A percentile compares a stretch with the other conserved stretches of the same genome.
Evolutionary conservation across 2,797 vertebrate genomes (phyloP).

Genomic region (Podargus strigoides): DNA sequence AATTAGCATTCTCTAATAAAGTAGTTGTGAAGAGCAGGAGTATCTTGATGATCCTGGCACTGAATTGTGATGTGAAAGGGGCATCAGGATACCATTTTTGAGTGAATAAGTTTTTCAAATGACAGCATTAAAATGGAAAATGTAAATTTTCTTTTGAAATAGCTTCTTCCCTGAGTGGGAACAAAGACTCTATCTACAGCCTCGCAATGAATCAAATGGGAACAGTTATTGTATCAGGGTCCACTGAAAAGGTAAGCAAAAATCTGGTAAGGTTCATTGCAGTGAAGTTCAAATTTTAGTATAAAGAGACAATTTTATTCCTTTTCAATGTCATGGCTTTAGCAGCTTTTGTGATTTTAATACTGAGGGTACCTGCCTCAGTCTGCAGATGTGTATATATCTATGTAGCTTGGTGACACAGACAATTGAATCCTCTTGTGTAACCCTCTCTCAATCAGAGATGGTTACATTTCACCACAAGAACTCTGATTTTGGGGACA

Average conservation of each 20-base stretch:
- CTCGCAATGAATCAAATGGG: slow-evolving; percentile 99
- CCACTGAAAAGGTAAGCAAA: slow-evolving; percentile 91
- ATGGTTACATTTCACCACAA: background rate
- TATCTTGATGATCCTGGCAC: background rate
- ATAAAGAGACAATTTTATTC: background rate
- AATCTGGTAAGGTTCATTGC: background rate
- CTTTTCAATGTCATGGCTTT: background rate
- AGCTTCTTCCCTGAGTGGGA: slow-evolving; percentile 98
- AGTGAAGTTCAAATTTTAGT: background rate
- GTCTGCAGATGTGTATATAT: background rate
- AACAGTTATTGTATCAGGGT: slow-evolving; percentile 97
- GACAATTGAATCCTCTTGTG: background rate
- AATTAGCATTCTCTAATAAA: background rate
- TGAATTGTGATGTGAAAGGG: background rate
- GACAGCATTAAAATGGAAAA: background rate
- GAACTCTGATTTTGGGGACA: background rate
- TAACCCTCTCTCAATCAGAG: background rate
- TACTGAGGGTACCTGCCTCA: background rate
- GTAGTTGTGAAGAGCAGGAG: background rate
- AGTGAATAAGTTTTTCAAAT: background rate
- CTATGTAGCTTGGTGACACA: background rate
- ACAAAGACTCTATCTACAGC: slow-evolving; percentile 99
- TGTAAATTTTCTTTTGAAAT: slow-evolving; percentile 53
- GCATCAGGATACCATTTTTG: background rate
- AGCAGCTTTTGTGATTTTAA: background rate